Evolutionary conservation across 2,888 invertebrate genomes (phyloP).

Genomic region (Sesia apiformis): DNA sequence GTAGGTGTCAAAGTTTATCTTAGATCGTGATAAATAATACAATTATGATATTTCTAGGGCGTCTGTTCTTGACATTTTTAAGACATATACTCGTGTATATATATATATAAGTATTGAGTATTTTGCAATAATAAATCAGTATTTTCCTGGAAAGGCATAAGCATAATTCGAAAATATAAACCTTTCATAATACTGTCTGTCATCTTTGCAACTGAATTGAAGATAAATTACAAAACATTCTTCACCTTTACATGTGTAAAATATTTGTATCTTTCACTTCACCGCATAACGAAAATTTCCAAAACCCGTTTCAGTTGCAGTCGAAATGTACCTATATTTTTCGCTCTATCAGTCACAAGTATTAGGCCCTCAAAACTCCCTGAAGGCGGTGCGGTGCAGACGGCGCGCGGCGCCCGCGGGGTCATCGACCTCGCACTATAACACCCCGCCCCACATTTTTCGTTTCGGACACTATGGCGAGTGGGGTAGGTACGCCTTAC

Average conservation of each 20-base stretch:
- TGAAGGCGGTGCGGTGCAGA: constrained; percentile 28
- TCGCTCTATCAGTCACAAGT: not conserved
- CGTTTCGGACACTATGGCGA: constrained; percentile 61
- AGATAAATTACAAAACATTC: too few relatives aligned
- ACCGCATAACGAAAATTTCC: not conserved
- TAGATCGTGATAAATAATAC: constrained; percentile 47
- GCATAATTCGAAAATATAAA: too few relatives aligned
- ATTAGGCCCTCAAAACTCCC: constrained; percentile 3
- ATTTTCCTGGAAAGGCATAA: too few relatives aligned
- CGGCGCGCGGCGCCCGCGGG: constrained; percentile 25
- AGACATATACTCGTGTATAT: too few relatives aligned
- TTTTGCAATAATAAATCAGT: too few relatives aligned
- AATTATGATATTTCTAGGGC: constrained; percentile 21
- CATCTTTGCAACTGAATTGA: too few relatives aligned
- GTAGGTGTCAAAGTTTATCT: constrained; percentile 35
- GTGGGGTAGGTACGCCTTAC: constrained; percentile 27
- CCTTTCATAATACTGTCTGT: too few relatives aligned
- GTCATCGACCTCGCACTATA: constrained; percentile 53
- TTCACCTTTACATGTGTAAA: too few relatives aligned
- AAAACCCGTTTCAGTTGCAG: not conserved
- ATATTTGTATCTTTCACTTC: not conserved
- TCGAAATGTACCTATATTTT: not conserved
- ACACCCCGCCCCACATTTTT: constrained; percentile 57
- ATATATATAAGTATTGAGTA: too few relatives aligned
- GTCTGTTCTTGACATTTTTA: not conserved